Evolutionary conservation across 2,113 vertebrate species (phyloP), one percentile per base, ranked within the genome.

Genomic region (Nycticorax nycticorax): DNA sequence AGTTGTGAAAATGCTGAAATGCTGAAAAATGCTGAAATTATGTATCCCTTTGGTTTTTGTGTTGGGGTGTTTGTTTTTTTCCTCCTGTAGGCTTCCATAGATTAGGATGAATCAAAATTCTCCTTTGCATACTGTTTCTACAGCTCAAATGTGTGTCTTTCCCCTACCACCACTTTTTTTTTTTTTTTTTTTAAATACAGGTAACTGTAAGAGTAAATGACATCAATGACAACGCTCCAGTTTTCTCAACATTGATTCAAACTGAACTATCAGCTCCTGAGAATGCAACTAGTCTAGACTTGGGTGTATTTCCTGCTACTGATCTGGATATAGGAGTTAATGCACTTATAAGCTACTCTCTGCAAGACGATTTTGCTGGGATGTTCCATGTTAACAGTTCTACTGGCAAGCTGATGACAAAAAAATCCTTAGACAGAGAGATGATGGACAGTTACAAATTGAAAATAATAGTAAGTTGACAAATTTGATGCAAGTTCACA

Each of bases 161-260:
- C 39, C 39, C 39, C 39, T 41, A 41, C 39, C 39, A 41, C 39
- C 12, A 41, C 3, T 32, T 47, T 37, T 13, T 16, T 52, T 56
- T 30, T 22, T 62, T 52, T 41, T 47, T 53, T 27, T 20, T 48
- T 32, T 41, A 3, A n/a, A 47, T 66, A 23, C n/a, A 98, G 97
- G 94, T 97, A 62, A 96, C 91, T 35, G 78, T 98, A 55, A 90
- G 10, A 41, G 59, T 97, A 39, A 74, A 55, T 53, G 97, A 98
- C 20, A 23, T 88, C 43, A 98, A 98, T n/a, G 97, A 98, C 72
- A 97, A 97, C 27, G 11, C 80, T 48, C 97, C 97, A 67, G 85
- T 95, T 39, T 97, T 97, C 84, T 88, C 97, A 79, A 1, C 74
- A 11, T 21, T 28, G 35, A 92, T 97, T 74, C 95, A 90, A 37